Base-by-base conservation (phyloP, 2,113 vertebrate genomes). In the Ancistrus triradiatus region DNA sequence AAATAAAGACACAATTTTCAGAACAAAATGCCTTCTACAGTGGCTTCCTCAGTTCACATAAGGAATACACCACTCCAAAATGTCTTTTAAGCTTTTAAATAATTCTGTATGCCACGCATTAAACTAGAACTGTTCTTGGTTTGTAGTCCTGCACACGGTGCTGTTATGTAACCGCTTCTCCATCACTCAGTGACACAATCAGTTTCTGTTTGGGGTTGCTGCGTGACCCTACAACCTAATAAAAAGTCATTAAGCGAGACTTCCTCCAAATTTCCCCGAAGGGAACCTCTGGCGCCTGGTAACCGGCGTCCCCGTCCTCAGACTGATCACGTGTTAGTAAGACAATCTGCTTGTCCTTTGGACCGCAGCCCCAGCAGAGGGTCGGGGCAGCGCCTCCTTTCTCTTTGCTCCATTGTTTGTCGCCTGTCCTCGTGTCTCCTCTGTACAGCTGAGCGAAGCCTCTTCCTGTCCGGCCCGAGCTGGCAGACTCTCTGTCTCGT, bases 401-500 rank as follows among this genome's bases (percentile, higher is more conserved):
- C 19, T 37, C 51, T 52, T 19, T 10, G 7, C 11, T 31, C 57
- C 59, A 73, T 73, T 76, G 74, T 76, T 76, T 56, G 35, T 14
- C 44, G 52, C 35, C 63, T 18, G 63, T 66, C 33, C 63, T 19
- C 21, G 24, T 5, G 40, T 53, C 62, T 64, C 55, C 40, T 50
- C 63, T 57, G 31, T 49, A 66, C 57, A 69, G 57, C 72, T 69
- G 70, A 77, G 78, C 82, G 83, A 83, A 83, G 79, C 69, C 60
- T 58, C 78, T 89, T 89, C 87, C 87, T 87, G 85, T 85, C 78
- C 78, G 78, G 81, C 77, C 73, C 83, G 77, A 62, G 78, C 55
- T 72, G 2, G 80, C 81, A 88, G 87, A 89, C 87, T 78, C 59
- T 37, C 79, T 87, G 86, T 89, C 87, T 88, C 78, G 77, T 48